Conservation (phyloP, 1,140 invertebrate genomes). For the Bombus consobrinus region DNA sequence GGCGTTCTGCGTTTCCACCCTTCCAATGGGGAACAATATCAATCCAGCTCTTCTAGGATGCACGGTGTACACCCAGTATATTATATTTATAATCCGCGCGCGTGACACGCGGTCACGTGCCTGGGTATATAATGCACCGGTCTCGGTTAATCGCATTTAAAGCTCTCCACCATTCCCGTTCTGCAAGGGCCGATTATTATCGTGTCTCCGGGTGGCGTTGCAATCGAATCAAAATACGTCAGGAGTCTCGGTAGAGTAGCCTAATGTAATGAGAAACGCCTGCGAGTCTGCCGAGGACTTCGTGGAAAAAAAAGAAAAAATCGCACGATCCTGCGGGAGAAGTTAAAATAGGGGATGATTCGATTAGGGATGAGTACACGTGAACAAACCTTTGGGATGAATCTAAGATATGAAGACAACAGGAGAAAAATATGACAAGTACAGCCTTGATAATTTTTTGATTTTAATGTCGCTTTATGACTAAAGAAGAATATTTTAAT, state of each 20-base stretch:
- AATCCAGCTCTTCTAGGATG: conserved; percentile 34
- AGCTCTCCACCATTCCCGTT: conserved; percentile 66
- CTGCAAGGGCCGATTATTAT: conserved; percentile 65
- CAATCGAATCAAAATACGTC: conserved; percentile 73
- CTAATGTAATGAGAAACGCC: conserved; percentile 70
- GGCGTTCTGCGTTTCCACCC: conserved; percentile 2
- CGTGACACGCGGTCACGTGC: conserved; percentile 80
- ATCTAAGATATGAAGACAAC: too few species aligned
- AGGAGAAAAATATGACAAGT: too few species aligned
- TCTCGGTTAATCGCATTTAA: conserved; percentile 80
- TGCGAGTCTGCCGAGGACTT: conserved; percentile 33
- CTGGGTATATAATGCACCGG: conserved; percentile 60
- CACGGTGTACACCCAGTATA: conserved; percentile 69
- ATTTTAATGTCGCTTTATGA: too few species aligned
- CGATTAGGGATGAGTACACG: too few species aligned
- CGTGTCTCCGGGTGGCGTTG: conserved; percentile 66
- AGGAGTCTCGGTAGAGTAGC: conserved; percentile 47
- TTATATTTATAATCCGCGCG: conserved; percentile 82
- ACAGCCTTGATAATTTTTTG: too few species aligned
- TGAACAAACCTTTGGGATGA: too few species aligned
- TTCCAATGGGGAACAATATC: conserved; percentile 47
- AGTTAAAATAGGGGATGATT: neutral
- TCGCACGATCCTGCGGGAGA: neutral
- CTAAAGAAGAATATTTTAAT: too few species aligned
- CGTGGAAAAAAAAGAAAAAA: neutral